Evolutionary conservation across 2,113 vertebrate species (phyloP), one percentile per base, ranked within the genome.

Genomic region (Neoarius graeffei): DNA sequence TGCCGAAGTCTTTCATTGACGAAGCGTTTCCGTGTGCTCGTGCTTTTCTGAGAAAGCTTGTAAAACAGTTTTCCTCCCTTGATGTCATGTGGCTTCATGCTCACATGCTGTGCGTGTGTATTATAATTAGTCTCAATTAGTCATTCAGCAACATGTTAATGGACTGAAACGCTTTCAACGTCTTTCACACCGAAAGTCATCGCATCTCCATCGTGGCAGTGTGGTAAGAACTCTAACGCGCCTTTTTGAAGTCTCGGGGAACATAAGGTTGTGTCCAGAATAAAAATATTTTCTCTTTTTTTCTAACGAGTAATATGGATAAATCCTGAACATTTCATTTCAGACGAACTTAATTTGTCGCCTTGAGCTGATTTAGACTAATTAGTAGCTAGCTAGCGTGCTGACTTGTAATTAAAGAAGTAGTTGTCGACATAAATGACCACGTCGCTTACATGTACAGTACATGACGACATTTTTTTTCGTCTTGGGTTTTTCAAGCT

Each of bases 121-220:
- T 86, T 81, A 52, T 81, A 86, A 86, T 81, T 81, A 86, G 60
- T 67, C n/a, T 56, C 62, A 81, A 81, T 80, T 86, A 79, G 76
- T 81, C 76, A 81, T 86, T 85, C 84, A 60, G 84, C 20, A 60
- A 60, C 69, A 60, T 71, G 27, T 76, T 42, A 76, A 13, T 23
- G 54, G 23, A 57, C 42, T 9, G 30, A 60, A 35, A 60, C 27
- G 71, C 25, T 76, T 76, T 42, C 71, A 13, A 10, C 50, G 15
- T 69, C 85, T 27, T 67, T 57, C 59, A 80, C 1, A 8, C 20
- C 17, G n/a, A 73, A 85, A 74, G 59, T 56, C 54, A 14, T 84
- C 7, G 17, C 20, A 17, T 71, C 83, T 84, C n/a, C 30, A 79
- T 50, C 48, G 19, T 35, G 8, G 56, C 30, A n/a, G 54, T 50